phyloP scores from a whole-genome alignment of 2,888 invertebrate genomes.

The Cataglyphis altisquamis region DNA sequence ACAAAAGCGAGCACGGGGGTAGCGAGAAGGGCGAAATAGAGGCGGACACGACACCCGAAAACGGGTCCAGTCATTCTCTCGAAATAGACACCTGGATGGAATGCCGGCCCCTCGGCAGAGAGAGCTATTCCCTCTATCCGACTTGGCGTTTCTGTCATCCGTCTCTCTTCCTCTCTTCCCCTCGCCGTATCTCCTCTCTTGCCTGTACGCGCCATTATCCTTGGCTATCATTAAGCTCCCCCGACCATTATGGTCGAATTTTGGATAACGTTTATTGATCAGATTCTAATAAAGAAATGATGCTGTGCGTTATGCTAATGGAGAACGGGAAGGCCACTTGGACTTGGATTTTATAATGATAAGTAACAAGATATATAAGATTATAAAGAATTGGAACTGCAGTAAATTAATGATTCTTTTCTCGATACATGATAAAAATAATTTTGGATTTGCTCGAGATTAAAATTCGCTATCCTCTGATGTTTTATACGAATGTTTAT shows the following conservation, averaged over 20 bases:
- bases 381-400: constrained; percentile 7
- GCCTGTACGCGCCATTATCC: constrained; percentile 33
- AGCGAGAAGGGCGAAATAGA: constrained; percentile 45
- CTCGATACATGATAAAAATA: not conserved
- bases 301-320: constrained; percentile 16
- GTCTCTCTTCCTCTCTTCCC: constrained; percentile 8
- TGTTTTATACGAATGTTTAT: not conserved
- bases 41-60: constrained; percentile 68
- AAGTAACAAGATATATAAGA: not conserved
- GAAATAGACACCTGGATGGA: constrained; percentile 77
- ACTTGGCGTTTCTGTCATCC: constrained; percentile 18
- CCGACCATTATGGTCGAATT: constrained; percentile 20
- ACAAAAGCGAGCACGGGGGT: constrained; percentile 35
- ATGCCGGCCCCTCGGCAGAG: constrained; percentile 62
- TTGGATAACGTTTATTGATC: constrained; percentile 35
- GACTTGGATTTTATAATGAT: constrained; percentile 4
- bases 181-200: constrained; percentile 7
- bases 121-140: constrained; percentile 30
- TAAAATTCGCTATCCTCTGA: not conserved
- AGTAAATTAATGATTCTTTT: not conserved
- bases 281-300: constrained; percentile 45
- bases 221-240: constrained; percentile 20
- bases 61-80: constrained; percentile 74
- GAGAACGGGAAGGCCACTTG: not conserved
- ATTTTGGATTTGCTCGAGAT: not conserved